Base-by-base conservation (phyloP, 1,140 invertebrate species). In the Bombus affinis region DNA sequence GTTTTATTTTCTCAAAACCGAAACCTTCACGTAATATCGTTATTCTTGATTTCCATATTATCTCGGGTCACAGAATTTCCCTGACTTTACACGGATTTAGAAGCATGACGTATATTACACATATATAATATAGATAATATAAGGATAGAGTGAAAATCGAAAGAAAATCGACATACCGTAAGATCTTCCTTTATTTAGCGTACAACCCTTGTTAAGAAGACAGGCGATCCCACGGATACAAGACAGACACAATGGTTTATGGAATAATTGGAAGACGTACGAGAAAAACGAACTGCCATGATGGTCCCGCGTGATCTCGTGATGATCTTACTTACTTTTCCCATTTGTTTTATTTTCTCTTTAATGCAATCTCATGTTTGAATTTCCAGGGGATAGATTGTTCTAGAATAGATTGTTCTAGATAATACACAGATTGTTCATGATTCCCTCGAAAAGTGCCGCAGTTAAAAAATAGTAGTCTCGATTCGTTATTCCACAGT, bases 211-310 rank as follows among this genome's bases (percentile, higher is more conserved):
- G 84, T 85, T 71, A 77, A 86, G 74, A 89, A 88, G 86, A 88
- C 59, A 85, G 73, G 65, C 83, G 77, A 86, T 90, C 81, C 74
- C 89, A 90, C 83, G 81, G 90, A 68, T 86, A 87, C 70, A 83
- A 86, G 85, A 74, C 70, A 82, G 72, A 87, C 44, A 81, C 81
- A 89, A 91, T 77, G 75, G 72, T 72, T 62, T 77, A 72, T 88
- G 74, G 86, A 83, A 87, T 88, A 77, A 88, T 71, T 92, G 91
- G 91, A 92, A 92, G 91, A 92, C 91, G 82, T 91, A 92, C 87
- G 80, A 92, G 91, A 88, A 89, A 65, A 84, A 86, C 65, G 39
- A 79, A 86, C 53, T 81, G 87, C 37, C 62, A 79, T 77, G 83
- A 88, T 92, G 88, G 91, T 92, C 91, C 91, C 91, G 83, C 83